These are phyloP conservation scores for Danionella dracula DNA, from an alignment of 2,797 vertebrate species.

Conservation along the genomic window DNA sequence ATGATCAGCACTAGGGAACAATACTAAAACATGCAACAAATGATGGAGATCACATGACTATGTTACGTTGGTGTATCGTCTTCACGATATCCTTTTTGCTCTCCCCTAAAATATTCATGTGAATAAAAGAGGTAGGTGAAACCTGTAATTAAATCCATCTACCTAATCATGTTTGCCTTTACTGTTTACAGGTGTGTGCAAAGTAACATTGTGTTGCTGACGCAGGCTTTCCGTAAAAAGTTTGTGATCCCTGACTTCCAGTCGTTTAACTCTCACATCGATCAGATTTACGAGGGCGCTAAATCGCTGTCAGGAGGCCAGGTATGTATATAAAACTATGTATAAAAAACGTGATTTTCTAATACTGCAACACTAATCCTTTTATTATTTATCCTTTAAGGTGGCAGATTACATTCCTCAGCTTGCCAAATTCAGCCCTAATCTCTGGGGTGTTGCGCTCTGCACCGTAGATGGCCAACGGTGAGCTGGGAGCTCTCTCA, in stretches of 20 bases:
- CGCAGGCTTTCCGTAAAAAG: conserved; percentile 97
- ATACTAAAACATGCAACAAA: no score
- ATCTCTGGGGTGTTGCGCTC: conserved; percentile 91
- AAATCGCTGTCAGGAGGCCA: conserved; percentile 88
- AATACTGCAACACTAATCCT: not conserved
- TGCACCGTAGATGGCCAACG: conserved; percentile 98
- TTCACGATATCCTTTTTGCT: no score
- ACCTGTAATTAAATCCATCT: no score
- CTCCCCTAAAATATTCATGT: no score
- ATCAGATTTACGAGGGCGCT: conserved; percentile 85
- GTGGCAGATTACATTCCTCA: conserved; percentile 99
- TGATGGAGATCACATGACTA: no score
- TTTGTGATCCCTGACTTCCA: conserved; percentile 98
- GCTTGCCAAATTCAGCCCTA: conserved; percentile 93
- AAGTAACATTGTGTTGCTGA: conserved; percentile 96
- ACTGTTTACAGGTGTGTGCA: conserved; percentile 84
- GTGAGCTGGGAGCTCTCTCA: conserved; percentile 56
- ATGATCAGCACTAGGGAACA: no score
- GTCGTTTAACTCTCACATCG: conserved; percentile 89
- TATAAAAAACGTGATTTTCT: not conserved
- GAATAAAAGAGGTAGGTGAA: no score
- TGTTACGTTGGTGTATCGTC: no score
- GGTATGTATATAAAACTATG: conserved; percentile 59
- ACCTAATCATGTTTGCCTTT: not conserved
- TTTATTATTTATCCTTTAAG: conserved; percentile 54